A percentile compares a stretch with the other conserved stretches of the same genome.
phyloP scores from a whole-genome alignment of 2,113 vertebrate species.

The Sturnira hondurensis region DNA sequence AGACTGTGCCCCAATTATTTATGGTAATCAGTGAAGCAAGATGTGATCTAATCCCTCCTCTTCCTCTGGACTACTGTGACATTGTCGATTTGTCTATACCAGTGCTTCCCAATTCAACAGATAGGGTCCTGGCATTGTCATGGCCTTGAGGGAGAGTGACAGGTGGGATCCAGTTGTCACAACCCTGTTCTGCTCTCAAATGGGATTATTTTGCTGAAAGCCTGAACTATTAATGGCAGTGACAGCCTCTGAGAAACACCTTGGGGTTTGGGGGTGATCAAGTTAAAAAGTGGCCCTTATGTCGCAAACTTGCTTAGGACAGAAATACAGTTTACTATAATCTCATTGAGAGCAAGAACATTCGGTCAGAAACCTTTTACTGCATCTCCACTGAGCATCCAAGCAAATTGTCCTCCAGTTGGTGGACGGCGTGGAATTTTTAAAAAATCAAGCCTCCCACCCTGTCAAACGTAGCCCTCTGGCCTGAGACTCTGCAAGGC shows the following conservation, averaged over 20 bases:
- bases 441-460: not conserved
- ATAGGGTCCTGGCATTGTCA: not conserved
- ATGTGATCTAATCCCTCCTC: not conserved
- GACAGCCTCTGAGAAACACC: not conserved
- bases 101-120: not conserved
- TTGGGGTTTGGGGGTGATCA: not conserved
- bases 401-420: not conserved
- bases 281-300: not conserved
- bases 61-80: not conserved
- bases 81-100: not conserved
- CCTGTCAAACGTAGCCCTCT: not conserved
- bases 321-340: not conserved
- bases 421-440: not conserved
- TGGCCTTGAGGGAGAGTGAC: not conserved
- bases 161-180: not conserved
- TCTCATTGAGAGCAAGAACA: not conserved
- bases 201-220: not conserved
- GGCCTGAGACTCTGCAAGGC: not conserved
- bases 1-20: not conserved
- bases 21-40: not conserved
- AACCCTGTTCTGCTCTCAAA: not conserved
- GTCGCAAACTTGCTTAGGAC: not conserved
- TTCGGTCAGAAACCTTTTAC: not conserved
- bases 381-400: not conserved
- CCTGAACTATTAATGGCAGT: not conserved